Evolutionary conservation across 2,113 vertebrate genomes (phyloP), one percentile per base, ranked within the genome.

Genomic region (Xenotilapia leptura): DNA sequence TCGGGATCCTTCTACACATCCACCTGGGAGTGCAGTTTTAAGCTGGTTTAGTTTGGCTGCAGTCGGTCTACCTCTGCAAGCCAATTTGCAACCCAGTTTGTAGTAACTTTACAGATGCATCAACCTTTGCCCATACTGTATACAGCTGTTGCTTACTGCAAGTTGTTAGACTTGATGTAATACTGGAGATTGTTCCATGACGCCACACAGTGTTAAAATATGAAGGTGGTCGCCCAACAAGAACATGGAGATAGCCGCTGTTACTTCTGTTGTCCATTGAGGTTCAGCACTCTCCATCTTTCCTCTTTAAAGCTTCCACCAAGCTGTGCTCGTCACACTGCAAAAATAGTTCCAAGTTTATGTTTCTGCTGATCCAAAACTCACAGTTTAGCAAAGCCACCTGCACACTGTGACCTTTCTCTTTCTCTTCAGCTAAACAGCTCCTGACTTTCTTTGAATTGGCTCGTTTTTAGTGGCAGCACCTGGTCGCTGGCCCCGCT

Each of bases 401-500:
- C 85, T 79, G 85, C 55, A 85, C 80, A 7, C 40, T 10, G 47
- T 17, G 84, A 83, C 56, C 77, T 80, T 65, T 21, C 83, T 42
- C 73, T 17, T 51, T 56, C 21, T 26, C 70, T 87, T 23, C 12
- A 58, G 79, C 68, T 9, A 6, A 12, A 73, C n/a, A 55, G 13
- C 33, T 86, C 60, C 79, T 13, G 4, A 7, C 60, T 80, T 62
- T 38, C 85, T 92, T 80, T 70, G 17, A 62, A 6, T 58, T 40
- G 81, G 40, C 83, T 84, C 2, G 1, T 86, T 70, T 11, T 75
- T 5, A 11, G 49, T 10, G n/a, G 45, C 87, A 42, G 79, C 87
- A 87, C 85, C 90, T 82, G 80, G 68, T 58, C 6, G 47, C 45
- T 92, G 90, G 88, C 65, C 23, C 28, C 0, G 31, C 79, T 80